Evolutionary conservation across 1,140 invertebrate genomes (phyloP).

Genomic region (Lucilia cuprina): DNA sequence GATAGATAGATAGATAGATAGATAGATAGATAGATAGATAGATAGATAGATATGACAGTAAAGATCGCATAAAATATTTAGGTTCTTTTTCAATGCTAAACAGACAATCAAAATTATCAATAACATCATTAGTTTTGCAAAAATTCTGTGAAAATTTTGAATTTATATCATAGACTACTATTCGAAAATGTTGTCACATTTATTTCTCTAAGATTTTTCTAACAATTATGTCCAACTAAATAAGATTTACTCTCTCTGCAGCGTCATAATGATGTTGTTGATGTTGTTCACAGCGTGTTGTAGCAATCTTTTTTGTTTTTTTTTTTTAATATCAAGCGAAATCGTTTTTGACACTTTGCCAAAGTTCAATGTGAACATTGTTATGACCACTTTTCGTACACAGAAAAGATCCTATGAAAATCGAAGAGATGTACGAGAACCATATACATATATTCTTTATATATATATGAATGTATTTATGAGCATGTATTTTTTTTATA

Average conservation of each 20-base stretch:
- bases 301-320: background rate
- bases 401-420: background rate
- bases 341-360: constrained; percentile 37
- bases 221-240: background rate
- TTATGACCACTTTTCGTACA: constrained; percentile 28
- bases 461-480: background rate
- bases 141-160: too few species aligned
- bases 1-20: too few species aligned
- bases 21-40: too few species aligned
- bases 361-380: constrained; percentile 42
- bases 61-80: too few species aligned
- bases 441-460: background rate
- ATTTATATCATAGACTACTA: too few species aligned
- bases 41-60: too few species aligned
- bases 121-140: too few species aligned
- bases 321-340: background rate
- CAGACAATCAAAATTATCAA: too few species aligned
- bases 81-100: too few species aligned
- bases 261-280: background rate
- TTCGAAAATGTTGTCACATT: too few species aligned
- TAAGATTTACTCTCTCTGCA: background rate
- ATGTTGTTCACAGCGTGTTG: background rate
- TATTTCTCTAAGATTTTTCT: too few species aligned
- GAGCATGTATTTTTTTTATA: background rate
- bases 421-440: background rate